Percentiles rank a stretch among this genome's conserved stretches.
phyloP scores from a whole-genome alignment of 2,113 vertebrate genomes.

The Amphiprion percula region DNA sequence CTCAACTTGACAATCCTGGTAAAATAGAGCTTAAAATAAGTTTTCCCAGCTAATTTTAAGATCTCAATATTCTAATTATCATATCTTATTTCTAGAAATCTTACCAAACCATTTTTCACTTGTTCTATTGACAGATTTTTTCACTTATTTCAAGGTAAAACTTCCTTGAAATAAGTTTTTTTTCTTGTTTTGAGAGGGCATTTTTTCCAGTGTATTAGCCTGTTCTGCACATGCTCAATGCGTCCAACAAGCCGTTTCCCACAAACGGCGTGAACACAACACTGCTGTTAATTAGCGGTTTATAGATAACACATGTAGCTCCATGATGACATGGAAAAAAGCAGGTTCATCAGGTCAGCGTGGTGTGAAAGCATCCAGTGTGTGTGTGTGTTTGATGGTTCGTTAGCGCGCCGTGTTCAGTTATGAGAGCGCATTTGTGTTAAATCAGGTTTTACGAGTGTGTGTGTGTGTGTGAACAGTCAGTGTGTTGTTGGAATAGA shows the following conservation, averaged over 20 bases:
- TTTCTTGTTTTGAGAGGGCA: too few relatives aligned
- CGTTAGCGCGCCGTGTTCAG: neutral
- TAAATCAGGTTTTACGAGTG: constrained; percentile 45
- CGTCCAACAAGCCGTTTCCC: constrained; percentile 41
- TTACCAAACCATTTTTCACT: too few relatives aligned
- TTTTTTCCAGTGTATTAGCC: constrained; percentile 23
- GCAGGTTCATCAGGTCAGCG: constrained; percentile 52
- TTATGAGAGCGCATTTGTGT: constrained; percentile 12
- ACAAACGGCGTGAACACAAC: constrained; percentile 37
- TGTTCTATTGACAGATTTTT: too few relatives aligned
- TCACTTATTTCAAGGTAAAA: too few relatives aligned
- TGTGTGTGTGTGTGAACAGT: constrained; percentile 23
- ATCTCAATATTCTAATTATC: too few relatives aligned
- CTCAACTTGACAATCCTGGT: too few relatives aligned
- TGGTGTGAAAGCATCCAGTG: constrained; percentile 1
- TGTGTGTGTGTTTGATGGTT: constrained; percentile 2
- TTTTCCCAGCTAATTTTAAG: too few relatives aligned
- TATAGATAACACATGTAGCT: constrained; percentile 63
- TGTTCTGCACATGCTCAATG: constrained; percentile 21
- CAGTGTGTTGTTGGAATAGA: constrained; percentile 16
- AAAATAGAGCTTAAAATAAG: too few relatives aligned
- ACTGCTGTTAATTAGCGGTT: constrained; percentile 65
- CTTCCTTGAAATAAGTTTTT: too few relatives aligned
- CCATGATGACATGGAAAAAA: constrained; percentile 59
- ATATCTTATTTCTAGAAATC: too few relatives aligned